Conservation (phyloP, 2,888 invertebrate species). For the Drosophila quinaria region DNA sequence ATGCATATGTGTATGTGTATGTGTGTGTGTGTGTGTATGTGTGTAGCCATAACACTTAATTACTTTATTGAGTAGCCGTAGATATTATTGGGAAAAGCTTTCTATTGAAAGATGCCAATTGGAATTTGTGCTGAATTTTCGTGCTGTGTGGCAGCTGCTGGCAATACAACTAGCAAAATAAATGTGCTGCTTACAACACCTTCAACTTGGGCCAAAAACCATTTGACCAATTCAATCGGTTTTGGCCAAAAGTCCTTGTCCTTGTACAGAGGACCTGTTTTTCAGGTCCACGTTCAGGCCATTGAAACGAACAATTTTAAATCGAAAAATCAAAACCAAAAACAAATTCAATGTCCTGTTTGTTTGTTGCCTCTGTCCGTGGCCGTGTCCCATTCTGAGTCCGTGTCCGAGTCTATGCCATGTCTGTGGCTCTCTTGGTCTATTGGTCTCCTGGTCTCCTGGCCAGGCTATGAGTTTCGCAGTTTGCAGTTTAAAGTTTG, state of each 20-base stretch:
- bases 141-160: constrained; percentile 18
- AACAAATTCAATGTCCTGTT: constrained; percentile 80
- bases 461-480: constrained; percentile 2
- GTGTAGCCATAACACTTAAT: constrained; percentile 46
- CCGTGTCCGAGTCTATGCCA: constrained; percentile 12
- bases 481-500: constrained; percentile 1
- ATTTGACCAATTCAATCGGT: constrained; percentile 19
- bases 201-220: constrained; percentile 19
- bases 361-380: constrained; percentile 36
- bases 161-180: constrained; percentile 39
- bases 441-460: constrained; percentile 1
- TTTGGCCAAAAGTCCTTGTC: not conserved
- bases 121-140: constrained; percentile 16
- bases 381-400: constrained; percentile 10
- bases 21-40: constrained; percentile 8
- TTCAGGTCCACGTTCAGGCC: constrained; percentile 29
- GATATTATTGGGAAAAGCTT: constrained; percentile 21
- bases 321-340: constrained; percentile 78
- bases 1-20: not conserved
- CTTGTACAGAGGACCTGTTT: constrained; percentile 14
- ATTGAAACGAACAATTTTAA: constrained; percentile 77
- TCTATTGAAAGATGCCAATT: constrained; percentile 38
- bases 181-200: constrained; percentile 52
- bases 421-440: constrained; percentile 16
- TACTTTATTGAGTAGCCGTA: constrained; percentile 53